These are phyloP conservation scores for Pyrrhia umbra DNA, from an alignment of 2,888 invertebrate species.

Conservation along the genomic window DNA sequence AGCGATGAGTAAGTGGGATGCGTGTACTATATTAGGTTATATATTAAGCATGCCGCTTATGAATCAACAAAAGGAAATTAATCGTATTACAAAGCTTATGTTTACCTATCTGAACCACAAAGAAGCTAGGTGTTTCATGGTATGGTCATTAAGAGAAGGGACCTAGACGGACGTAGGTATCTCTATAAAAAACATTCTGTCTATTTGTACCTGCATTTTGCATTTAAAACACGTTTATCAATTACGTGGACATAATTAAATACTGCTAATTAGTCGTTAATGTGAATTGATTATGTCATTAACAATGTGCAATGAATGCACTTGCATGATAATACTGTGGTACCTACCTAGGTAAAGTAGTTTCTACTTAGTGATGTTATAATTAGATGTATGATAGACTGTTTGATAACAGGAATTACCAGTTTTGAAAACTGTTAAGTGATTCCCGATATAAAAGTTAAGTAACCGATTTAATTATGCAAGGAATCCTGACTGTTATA, in stretches of 20 bases:
- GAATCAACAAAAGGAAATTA: slow-evolving; percentile 41
- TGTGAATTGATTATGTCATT: slow-evolving; percentile 51
- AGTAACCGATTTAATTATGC: slow-evolving; percentile 10
- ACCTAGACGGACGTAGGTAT: background rate
- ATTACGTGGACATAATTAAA: slow-evolving; percentile 49
- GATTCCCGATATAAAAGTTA: background rate
- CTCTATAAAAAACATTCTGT: background rate
- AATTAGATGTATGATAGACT: background rate
- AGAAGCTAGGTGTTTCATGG: background rate
- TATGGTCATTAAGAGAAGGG: background rate
- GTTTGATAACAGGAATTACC: slow-evolving; percentile 4
- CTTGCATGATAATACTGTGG: slow-evolving; percentile 23
- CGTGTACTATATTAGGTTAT: slow-evolving; percentile 40
- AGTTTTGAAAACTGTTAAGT: slow-evolving; percentile 18
- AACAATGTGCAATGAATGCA: slow-evolving; percentile 29
- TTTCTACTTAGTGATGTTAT: background rate
- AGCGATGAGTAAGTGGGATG: slow-evolving; percentile 70
- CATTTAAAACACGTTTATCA: slow-evolving; percentile 38
- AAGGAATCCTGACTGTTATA: slow-evolving; percentile 9
- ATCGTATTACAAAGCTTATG: slow-evolving; percentile 2
- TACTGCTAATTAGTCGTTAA: slow-evolving; percentile 40
- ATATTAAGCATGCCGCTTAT: slow-evolving; percentile 33
- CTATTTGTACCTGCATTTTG: background rate
- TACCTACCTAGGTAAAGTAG: background rate
- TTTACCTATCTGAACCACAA: background rate